Evolutionary conservation across 92 coral and sea anemone genomes (phyloP).

Genomic region (Nematostella vectensis): DNA sequence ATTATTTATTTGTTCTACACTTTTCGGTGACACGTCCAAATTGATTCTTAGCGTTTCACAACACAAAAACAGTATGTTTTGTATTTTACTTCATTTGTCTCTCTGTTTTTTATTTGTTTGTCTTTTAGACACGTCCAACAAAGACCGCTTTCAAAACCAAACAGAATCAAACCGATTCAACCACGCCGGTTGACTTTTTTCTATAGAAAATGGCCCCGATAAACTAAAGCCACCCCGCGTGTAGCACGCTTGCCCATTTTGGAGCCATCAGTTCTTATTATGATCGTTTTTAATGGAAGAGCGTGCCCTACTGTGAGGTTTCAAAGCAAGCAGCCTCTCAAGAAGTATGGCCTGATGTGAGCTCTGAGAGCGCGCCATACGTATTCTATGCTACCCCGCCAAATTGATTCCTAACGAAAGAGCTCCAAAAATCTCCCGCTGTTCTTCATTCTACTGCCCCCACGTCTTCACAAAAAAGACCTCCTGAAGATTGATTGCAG

Average conservation of each 20-base stretch:
- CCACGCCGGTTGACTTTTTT: neutral
- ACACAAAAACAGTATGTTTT: neutral
- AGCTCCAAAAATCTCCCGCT: constrained; percentile 6
- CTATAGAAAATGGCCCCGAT: neutral
- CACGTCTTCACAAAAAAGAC: constrained; percentile 22
- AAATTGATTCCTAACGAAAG: constrained; percentile 8
- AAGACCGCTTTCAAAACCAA: neutral
- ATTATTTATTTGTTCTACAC: neutral
- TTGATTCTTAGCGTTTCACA: too few relatives aligned
- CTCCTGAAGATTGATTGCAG: constrained; percentile 19
- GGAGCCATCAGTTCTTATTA: neutral
- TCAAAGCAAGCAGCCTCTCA: constrained; percentile 2
- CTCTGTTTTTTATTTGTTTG: constrained; percentile 1
- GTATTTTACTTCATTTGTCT: neutral
- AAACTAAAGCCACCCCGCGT: neutral
- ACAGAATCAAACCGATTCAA: neutral
- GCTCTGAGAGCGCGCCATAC: neutral
- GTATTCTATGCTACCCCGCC: constrained; percentile 7
- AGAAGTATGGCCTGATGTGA: neutral
- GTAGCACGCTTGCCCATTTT: neutral
- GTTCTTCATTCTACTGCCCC: constrained; percentile 23
- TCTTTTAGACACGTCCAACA: neutral
- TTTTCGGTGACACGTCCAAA: too few relatives aligned
- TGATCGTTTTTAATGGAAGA: neutral
- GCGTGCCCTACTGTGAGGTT: neutral